Conservation (phyloP, 2,797 vertebrate genomes). For the Hephaestus fuliginosus region DNA sequence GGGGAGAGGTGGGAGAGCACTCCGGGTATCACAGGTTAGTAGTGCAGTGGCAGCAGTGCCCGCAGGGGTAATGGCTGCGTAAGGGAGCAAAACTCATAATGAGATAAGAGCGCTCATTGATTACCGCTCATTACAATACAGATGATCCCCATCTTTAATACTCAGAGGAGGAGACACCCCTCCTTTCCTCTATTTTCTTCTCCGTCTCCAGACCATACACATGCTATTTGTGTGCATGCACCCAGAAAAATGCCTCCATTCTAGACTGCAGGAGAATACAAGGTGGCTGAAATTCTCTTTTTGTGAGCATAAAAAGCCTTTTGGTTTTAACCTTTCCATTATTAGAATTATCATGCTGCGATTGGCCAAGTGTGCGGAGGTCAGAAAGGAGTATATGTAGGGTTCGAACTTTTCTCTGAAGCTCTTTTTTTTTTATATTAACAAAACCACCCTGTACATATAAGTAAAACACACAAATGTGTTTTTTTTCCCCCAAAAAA, state of each 20-base stretch:
- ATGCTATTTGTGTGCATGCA: conserved; percentile 4
- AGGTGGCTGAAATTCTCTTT: conserved; percentile 1
- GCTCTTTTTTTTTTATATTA: neutral
- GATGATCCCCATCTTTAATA: conserved; percentile 45
- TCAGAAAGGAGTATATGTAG: neutral
- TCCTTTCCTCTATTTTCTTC: conserved; percentile 2
- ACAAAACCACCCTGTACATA: neutral
- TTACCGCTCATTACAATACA: conserved; percentile 62
- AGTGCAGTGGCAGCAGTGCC: conserved; percentile 17
- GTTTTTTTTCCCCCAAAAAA: neutral
- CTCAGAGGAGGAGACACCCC: conserved; percentile 16
- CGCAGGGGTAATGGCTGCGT: conserved; percentile 47
- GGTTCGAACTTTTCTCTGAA: neutral
- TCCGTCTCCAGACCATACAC: conserved; percentile 11
- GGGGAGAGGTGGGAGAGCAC: conserved; percentile 1
- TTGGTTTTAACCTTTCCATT: no score
- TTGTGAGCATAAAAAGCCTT: neutral
- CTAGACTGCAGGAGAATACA: neutral
- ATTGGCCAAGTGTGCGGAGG: neutral
- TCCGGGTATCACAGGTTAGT: conserved; percentile 50
- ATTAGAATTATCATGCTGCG: neutral
- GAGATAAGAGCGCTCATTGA: conserved; percentile 58
- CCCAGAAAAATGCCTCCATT: conserved; percentile 8
- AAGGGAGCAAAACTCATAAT: conserved; percentile 50
- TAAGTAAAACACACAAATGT: neutral